Conservation (phyloP, 2,888 invertebrate genomes). For the Ochropleura plecta region DNA sequence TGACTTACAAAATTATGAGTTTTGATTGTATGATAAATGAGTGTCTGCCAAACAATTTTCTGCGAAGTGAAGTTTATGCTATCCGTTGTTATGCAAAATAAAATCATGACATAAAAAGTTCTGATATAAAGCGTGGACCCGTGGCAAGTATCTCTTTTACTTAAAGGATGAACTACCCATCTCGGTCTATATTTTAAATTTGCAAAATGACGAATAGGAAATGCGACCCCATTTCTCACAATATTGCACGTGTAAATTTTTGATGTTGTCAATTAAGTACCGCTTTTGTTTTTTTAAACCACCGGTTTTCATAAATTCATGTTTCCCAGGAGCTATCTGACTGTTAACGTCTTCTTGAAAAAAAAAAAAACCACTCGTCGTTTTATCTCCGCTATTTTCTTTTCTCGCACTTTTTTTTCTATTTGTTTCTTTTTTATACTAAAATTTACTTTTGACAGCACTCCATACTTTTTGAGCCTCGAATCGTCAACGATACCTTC, state of each 20-base stretch:
- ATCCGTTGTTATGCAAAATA: too few relatives aligned
- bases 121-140: too few relatives aligned
- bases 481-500: constrained; percentile 4
- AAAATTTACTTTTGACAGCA: constrained; percentile 2
- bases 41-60: too few relatives aligned
- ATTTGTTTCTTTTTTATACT: background rate
- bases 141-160: too few relatives aligned
- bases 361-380: background rate
- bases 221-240: background rate
- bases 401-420: too few relatives aligned
- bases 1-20: too few relatives aligned
- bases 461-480: constrained; percentile 21
- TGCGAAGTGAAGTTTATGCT: too few relatives aligned
- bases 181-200: background rate
- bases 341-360: constrained; percentile 4
- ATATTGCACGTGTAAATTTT: background rate
- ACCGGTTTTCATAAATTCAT: constrained; percentile 1
- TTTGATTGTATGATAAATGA: too few relatives aligned
- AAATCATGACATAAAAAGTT: too few relatives aligned
- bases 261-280: constrained; percentile 4
- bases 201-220: constrained; percentile 4
- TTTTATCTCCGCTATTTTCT: constrained; percentile 3
- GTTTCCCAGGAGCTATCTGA: background rate
- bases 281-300: constrained; percentile 4
- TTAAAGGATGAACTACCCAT: constrained; percentile 6